These are phyloP conservation scores for Hermetia illucens DNA, from an alignment of 1,140 invertebrate species.

Conservation along the genomic window DNA sequence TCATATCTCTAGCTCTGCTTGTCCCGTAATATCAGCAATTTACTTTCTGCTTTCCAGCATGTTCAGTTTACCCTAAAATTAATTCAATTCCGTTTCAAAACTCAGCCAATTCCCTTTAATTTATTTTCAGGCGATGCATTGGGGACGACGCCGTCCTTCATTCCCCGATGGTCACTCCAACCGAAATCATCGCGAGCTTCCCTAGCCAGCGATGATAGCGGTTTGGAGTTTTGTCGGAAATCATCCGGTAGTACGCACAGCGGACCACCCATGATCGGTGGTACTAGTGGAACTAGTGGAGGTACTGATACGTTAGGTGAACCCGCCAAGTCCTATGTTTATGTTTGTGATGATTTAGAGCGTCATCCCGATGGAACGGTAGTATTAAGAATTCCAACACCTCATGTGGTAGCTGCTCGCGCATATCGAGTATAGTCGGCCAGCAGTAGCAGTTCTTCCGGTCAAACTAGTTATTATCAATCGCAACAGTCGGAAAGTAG, in stretches of 20 bases:
- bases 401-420: constrained; percentile 37
- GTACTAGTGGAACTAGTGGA: not conserved
- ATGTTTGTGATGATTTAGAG: constrained; percentile 11
- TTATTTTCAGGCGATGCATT: too few species aligned
- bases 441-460: not conserved
- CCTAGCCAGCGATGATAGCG: constrained; percentile 34
- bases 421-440: constrained; percentile 36
- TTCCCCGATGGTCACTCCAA: constrained; percentile 1
- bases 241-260: constrained; percentile 39
- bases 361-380: constrained; percentile 26
- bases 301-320: too few species aligned
- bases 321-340: constrained; percentile 5
- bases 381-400: constrained; percentile 41
- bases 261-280: not conserved
- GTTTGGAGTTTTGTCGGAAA: constrained; percentile 37
- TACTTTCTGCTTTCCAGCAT: too few species aligned
- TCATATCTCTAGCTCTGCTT: too few species aligned
- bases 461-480: too few species aligned
- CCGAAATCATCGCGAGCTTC: constrained; percentile 31
- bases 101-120: too few species aligned
- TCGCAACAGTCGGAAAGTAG: too few species aligned
- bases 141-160: too few species aligned
- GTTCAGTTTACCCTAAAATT: too few species aligned
- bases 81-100: too few species aligned
- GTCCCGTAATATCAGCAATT: too few species aligned